Evolutionary conservation across 2,888 invertebrate genomes (phyloP).

Genomic region (Masnerella sp.): DNA sequence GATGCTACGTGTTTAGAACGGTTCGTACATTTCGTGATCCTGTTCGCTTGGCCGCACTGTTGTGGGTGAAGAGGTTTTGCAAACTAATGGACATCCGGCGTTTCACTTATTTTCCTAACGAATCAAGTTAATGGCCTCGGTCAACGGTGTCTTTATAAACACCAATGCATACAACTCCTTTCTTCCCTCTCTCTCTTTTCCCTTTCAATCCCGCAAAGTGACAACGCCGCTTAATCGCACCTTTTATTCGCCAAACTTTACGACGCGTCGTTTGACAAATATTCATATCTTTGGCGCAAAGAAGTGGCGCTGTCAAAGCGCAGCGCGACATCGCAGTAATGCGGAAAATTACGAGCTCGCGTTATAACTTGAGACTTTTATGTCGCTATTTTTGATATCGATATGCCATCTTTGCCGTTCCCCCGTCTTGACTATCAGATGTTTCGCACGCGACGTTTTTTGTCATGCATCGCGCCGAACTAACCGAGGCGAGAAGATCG

Average conservation of each 20-base stretch:
- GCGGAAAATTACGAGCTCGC: constrained; percentile 11
- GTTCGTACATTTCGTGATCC: constrained; percentile 60
- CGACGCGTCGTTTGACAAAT: constrained; percentile 18
- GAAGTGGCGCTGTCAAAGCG: neutral
- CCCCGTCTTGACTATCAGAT: no score
- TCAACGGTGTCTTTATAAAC: no score
- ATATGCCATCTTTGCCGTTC: constrained; percentile 18
- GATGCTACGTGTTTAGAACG: constrained; percentile 51
- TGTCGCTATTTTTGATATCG: constrained; percentile 28
- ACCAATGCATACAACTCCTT: neutral
- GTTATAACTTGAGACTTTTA: constrained; percentile 26
- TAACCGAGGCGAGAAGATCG: no score
- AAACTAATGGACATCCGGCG: constrained; percentile 75
- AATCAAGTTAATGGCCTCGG: constrained; percentile 63
- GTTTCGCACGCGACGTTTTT: no score
- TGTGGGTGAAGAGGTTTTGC: constrained; percentile 62
- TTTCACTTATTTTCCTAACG: constrained; percentile 68
- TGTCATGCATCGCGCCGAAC: no score
- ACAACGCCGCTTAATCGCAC: no score
- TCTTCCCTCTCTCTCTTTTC: no score
- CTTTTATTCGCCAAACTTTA: no score
- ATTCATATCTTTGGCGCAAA: no score
- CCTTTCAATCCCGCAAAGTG: no score
- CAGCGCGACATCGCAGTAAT: constrained; percentile 8
- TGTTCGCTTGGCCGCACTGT: constrained; percentile 57